Conservation (phyloP, 2,797 vertebrate species). For the Thalassophryne amazonica region DNA sequence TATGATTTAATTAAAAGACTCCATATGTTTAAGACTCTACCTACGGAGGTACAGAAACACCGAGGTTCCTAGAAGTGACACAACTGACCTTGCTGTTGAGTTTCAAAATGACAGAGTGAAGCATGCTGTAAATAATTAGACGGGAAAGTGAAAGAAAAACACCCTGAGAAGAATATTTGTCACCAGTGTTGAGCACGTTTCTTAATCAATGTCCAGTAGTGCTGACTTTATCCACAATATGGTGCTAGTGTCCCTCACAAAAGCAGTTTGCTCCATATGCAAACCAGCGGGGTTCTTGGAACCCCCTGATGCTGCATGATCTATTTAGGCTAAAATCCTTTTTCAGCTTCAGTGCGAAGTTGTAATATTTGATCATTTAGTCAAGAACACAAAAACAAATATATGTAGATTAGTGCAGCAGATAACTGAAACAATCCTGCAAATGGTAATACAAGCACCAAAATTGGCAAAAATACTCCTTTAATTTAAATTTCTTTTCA, state of each 20-base stretch:
- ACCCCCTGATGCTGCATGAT: no score
- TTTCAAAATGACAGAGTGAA: slow-evolving; percentile 59
- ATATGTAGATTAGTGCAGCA: no score
- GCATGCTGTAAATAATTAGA: slow-evolving; percentile 65
- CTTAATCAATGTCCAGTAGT: slow-evolving; percentile 60
- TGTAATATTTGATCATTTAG: no score
- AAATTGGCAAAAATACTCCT: no score
- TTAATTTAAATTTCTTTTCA: no score
- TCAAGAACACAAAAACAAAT: no score
- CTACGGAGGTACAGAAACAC: slow-evolving; percentile 52
- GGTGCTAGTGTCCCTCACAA: slow-evolving; percentile 68
- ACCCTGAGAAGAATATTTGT: slow-evolving; percentile 45
- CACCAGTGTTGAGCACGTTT: slow-evolving; percentile 15
- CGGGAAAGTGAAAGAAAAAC: slow-evolving; percentile 30
- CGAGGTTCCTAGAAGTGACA: slow-evolving; percentile 47
- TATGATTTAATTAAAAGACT: slow-evolving; percentile 83
- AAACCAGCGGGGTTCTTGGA: no score
- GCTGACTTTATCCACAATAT: slow-evolving; percentile 71
- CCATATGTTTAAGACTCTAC: slow-evolving; percentile 73
- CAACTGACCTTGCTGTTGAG: slow-evolving; percentile 66
- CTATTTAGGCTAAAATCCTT: no score
- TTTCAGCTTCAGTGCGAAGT: no score
- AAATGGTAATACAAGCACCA: no score
- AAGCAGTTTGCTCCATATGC: slow-evolving; percentile 30
- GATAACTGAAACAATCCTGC: no score